Percentiles rank a stretch among this genome's conserved stretches.
Conservation (phyloP, 2,113 vertebrate genomes). For the Eubucco bourcierii region DNA sequence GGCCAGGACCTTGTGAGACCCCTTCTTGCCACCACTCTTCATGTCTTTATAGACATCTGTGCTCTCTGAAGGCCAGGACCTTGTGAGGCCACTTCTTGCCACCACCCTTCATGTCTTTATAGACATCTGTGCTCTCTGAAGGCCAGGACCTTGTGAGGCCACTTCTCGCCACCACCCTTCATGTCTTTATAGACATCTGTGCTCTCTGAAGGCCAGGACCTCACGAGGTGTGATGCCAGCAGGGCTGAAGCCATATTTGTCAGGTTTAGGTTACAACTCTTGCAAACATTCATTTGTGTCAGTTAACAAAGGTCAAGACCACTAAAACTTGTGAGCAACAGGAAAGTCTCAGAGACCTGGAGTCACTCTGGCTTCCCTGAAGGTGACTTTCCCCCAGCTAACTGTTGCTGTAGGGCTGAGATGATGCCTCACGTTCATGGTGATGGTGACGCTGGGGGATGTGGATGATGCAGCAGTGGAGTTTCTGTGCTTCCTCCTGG, state of each 20-base stretch:
- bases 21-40: too few species aligned
- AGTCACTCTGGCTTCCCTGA: neutral
- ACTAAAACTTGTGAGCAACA: neutral
- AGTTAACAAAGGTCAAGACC: neutral
- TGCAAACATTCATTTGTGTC: neutral
- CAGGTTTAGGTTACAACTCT: neutral
- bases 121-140: neutral
- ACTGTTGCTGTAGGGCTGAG: neutral
- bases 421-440: neutral
- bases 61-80: neutral
- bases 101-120: too few species aligned
- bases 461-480: neutral
- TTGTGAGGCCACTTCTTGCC: neutral
- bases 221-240: neutral
- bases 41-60: neutral
- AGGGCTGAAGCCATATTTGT: neutral
- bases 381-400: neutral
- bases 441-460: neutral
- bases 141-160: neutral
- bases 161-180: too few species aligned
- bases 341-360: neutral
- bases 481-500: neutral
- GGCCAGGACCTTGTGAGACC: neutral
- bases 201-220: neutral
- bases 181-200: neutral